These are phyloP conservation scores for Bovichtus variegatus DNA, from an alignment of 2,797 vertebrate genomes.

Conservation along the genomic window DNA sequence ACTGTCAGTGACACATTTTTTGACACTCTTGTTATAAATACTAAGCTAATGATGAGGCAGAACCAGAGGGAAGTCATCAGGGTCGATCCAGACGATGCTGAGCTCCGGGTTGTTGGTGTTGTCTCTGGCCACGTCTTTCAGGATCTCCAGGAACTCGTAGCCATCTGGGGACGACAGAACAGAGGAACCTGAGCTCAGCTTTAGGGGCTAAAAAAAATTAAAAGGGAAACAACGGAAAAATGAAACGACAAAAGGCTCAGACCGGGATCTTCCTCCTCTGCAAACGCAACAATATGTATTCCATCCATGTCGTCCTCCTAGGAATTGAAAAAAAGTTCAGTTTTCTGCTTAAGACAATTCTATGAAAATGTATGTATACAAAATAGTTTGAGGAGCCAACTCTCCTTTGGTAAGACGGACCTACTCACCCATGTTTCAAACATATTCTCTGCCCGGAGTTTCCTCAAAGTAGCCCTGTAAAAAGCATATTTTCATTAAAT, in stretches of 20 bases:
- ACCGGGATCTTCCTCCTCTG: constrained; percentile 98
- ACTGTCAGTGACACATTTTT: neutral
- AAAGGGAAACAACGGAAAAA: neutral
- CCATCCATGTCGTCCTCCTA: constrained; percentile 98
- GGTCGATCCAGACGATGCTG: constrained; percentile 98
- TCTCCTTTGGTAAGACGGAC: neutral
- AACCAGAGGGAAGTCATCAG: constrained; percentile 97
- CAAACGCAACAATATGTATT: constrained; percentile 98
- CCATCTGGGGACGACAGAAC: constrained; percentile 86
- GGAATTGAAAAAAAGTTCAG: neutral
- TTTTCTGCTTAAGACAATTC: neutral
- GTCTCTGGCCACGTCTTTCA: constrained; percentile 97
- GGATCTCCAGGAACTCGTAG: constrained; percentile 96
- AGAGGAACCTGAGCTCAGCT: neutral
- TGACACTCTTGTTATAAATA: neutral
- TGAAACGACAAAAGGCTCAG: constrained; percentile 13
- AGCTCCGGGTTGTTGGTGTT: constrained; percentile 97
- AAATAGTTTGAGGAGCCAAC: no score
- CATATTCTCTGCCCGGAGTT: constrained; percentile 96
- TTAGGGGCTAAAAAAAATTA: neutral
- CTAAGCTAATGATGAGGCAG: neutral
- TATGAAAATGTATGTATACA: neutral
- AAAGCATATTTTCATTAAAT: constrained; percentile 1
- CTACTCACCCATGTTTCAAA: constrained; percentile 97
- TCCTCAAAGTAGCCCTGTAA: constrained; percentile 93